Evolutionary conservation across 2,888 invertebrate genomes (phyloP), one percentile per base, ranked within the genome.

Genomic region (Dryococelus australis): DNA sequence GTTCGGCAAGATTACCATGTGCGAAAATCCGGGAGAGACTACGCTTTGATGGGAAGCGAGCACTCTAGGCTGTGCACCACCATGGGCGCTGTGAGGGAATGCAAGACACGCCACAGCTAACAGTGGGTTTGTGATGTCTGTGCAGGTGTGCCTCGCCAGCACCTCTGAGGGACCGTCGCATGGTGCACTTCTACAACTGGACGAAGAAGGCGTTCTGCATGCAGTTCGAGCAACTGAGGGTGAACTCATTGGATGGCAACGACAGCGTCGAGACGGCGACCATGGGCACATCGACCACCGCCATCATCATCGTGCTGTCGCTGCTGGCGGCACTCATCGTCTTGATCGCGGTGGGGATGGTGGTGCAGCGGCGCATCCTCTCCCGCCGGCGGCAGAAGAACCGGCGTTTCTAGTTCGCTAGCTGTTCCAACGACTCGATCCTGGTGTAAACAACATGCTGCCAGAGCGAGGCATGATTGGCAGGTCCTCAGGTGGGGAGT

Each of bases 131-230:
- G 65, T 6, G 65, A n/a, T 65, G 65, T 65, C 20, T 65, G 65
- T 89, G 5, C 91, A 95, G 95, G 90, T 95, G 95, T 85, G 93
- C 92, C 0, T 92, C 92, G 0, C 95, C 95, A 0, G 91, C 92
- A 0, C 92, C 92, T 0, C 91, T 93, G 87, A 92, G 92, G 84
- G 93, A 93, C 9, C 91, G 93, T 24, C 93, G 95, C 0, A 91
- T 95, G 90, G 93, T 95, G 26, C 95, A 95, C 90, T 95, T 94
- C 94, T 94, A 94, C 91, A 93, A 94, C 90, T 94, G 94, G 94
- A 93, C 93, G 3, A 92, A 93, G 85, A 91, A 92, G 86, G 93
- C 93, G 16, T 93, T 94, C 91, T 94, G 94, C 90, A 90, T 90
- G 2, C 92, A 92, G 84, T 27, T 27, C 65, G 86, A 88, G 86